These are phyloP conservation scores for Labeo calbasu DNA, from an alignment of 2,797 vertebrate species.

Conservation along the genomic window DNA sequence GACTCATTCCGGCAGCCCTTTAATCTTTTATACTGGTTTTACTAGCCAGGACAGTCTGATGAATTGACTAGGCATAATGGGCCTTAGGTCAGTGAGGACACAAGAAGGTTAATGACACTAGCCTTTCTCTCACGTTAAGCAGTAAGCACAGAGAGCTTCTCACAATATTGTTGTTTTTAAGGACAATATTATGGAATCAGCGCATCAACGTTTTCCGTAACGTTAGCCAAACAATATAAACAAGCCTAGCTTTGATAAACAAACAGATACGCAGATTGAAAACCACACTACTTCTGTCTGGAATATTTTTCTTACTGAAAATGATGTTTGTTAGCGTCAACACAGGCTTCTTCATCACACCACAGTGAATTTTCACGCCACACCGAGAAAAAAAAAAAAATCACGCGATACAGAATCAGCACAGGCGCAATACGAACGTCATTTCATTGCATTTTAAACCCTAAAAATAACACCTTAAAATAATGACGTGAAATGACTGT, in stretches of 20 bases:
- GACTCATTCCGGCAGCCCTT: background rate
- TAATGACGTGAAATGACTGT: background rate
- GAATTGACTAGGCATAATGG: background rate
- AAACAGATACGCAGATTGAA: background rate
- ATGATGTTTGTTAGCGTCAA: background rate
- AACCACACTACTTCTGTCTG: background rate
- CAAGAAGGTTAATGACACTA: slow-evolving; percentile 20
- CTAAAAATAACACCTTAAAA: background rate
- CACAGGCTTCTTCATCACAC: background rate
- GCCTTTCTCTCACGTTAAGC: background rate
- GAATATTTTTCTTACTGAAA: background rate
- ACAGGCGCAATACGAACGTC: background rate
- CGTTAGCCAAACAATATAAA: background rate
- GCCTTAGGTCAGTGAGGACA: slow-evolving; percentile 7
- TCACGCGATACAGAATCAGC: background rate
- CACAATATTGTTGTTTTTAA: background rate
- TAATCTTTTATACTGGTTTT: slow-evolving; percentile 3
- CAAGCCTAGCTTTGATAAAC: background rate
- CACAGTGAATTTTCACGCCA: background rate
- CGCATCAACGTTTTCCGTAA: background rate
- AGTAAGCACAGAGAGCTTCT: background rate
- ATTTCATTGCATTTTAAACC: background rate
- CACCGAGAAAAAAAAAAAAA: background rate
- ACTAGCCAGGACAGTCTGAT: background rate
- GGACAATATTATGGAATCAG: background rate